phyloP scores from a whole-genome alignment of 2,888 invertebrate species.

The Chironomus tentans region DNA sequence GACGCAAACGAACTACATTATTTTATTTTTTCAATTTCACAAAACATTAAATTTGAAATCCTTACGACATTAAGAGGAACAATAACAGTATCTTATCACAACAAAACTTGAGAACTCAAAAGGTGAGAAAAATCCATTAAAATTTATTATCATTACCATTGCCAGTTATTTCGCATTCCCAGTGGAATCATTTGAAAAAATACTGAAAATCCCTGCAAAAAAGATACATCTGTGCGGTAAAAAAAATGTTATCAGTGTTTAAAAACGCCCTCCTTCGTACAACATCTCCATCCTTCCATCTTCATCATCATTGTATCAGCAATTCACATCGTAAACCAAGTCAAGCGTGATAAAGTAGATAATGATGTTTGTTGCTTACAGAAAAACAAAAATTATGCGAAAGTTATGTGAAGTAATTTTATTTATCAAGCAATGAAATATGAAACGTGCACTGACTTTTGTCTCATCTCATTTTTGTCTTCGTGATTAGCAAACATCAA shows the following conservation, averaged over 20 bases:
- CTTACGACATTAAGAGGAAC: no score
- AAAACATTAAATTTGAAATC: neutral
- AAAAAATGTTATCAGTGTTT: neutral
- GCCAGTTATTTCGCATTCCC: neutral
- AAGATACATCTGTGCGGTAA: neutral
- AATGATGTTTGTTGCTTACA: slow-evolving; percentile 10
- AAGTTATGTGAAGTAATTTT: slow-evolving; percentile 4
- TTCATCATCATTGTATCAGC: neutral
- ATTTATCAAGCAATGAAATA: neutral
- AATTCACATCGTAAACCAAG: slow-evolving; percentile 12
- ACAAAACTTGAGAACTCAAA: slow-evolving; percentile 1
- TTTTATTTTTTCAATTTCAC: neutral
- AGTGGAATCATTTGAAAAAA: neutral
- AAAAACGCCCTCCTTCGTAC: neutral
- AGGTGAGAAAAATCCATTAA: slow-evolving; percentile 16
- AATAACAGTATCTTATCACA: neutral
- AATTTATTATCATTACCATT: slow-evolving; percentile 10
- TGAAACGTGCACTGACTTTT: neutral
- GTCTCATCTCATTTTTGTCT: neutral
- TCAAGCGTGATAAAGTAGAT: slow-evolving; percentile 6
- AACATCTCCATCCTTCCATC: neutral
- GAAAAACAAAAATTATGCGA: neutral
- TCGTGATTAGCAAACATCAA: no score
- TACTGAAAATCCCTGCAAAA: neutral
- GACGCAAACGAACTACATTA: no score